Conservation (phyloP, 2,888 invertebrate genomes). For the Invenusta paracnida region DNA sequence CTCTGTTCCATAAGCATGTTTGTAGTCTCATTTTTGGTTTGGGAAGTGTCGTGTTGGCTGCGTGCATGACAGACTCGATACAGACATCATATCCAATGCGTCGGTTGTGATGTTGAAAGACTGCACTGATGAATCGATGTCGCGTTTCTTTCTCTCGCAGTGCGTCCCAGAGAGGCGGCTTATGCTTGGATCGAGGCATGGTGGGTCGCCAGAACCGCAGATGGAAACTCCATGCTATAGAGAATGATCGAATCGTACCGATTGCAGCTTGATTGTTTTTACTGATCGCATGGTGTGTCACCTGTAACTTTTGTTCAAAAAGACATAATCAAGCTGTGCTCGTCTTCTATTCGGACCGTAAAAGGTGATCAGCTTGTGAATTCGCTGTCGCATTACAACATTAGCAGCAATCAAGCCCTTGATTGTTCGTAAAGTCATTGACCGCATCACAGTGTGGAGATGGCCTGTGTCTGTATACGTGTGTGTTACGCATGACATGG, state of each 20-base stretch:
- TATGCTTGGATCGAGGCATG: too few relatives aligned
- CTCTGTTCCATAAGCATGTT: not conserved
- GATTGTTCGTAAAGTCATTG: slow-evolving; percentile 7
- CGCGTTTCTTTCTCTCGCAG: not conserved
- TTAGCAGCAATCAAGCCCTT: not conserved
- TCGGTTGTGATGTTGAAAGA: not conserved
- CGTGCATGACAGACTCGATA: not conserved
- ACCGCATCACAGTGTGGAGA: slow-evolving; percentile 26
- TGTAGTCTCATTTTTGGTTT: not conserved
- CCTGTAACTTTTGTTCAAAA: too few relatives aligned
- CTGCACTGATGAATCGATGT: not conserved
- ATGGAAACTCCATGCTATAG: too few relatives aligned
- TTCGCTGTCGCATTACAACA: not conserved
- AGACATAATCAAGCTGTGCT: too few relatives aligned
- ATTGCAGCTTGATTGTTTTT: too few relatives aligned
- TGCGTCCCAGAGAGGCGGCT: not conserved
- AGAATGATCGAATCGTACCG: too few relatives aligned
- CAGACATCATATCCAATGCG: not conserved
- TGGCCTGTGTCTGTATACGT: slow-evolving; percentile 25
- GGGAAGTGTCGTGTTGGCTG: not conserved
- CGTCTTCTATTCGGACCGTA: not conserved
- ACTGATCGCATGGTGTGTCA: too few relatives aligned
- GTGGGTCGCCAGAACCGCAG: too few relatives aligned
- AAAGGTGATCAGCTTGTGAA: not conserved
- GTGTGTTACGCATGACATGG: slow-evolving; percentile 15